phyloP scores from a whole-genome alignment of 2,797 vertebrate genomes.

The Xerus rutilus region DNA sequence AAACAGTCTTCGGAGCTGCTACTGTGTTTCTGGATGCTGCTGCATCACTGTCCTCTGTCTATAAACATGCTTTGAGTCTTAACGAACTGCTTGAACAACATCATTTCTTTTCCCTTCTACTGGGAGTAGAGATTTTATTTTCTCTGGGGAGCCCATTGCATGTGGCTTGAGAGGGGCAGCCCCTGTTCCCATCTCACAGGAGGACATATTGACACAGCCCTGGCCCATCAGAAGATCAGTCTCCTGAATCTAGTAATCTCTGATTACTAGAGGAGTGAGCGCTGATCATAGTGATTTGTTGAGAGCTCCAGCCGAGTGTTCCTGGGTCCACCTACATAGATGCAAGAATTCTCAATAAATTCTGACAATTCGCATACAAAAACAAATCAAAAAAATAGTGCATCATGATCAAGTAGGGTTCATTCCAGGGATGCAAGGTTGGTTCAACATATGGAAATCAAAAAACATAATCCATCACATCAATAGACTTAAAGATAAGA shows the following conservation, averaged over 20 bases:
- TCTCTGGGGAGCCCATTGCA: background rate
- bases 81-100: background rate
- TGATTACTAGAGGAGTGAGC: background rate
- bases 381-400: too few relatives aligned
- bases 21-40: background rate
- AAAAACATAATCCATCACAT: too few relatives aligned
- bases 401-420: too few relatives aligned
- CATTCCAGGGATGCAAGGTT: too few relatives aligned
- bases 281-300: background rate
- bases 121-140: background rate
- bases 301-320: background rate
- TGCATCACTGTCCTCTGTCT: background rate
- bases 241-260: background rate
- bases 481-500: too few relatives aligned
- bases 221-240: background rate
- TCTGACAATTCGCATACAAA: too few relatives aligned
- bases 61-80: background rate
- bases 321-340: background rate
- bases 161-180: background rate
- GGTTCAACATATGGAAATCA: too few relatives aligned
- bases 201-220: background rate
- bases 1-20: background rate
- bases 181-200: too few relatives aligned
- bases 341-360: too few relatives aligned
- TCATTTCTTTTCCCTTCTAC: background rate